Base-by-base conservation (phyloP, 1,140 invertebrate species). In the Sitodiplosis mosellana region DNA sequence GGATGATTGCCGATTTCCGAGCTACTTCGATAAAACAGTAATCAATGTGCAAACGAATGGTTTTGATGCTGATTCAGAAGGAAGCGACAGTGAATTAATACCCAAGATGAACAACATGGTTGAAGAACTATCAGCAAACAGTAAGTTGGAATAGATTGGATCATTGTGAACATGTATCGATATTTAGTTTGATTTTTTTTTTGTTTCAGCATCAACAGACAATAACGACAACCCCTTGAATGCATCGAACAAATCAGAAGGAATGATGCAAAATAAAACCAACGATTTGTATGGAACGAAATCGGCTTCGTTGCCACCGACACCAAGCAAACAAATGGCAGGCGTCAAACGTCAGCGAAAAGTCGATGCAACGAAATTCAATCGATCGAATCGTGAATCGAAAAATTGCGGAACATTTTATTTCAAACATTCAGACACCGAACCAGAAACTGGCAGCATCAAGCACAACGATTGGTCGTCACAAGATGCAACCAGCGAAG, bases 331-430 rank as follows among this genome's bases (percentile, higher is more conserved):
- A 18, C n/a, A 18, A 18, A 21, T n/a, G 12, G 15, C 68, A 41
- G 63, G 65, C 22, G 55, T 66, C 22, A 70, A 71, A 53, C 64
- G 66, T 19, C 67, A 69, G 47, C 67, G 69, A 50, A 61, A 67
- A 50, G 57, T 69, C 33, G 65, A 75, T 54, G 66, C 67, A 3
- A 74, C 73, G 18, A 73, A 72, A 55, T 75, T 75, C 53, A 74
- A 73, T 57, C 67, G 77, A 36, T 79, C 79, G 1, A 78, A 83
- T 63, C 67, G 81, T 50, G 81, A 79, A 58, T 82, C 80, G 12
- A 82, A 80, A 56, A 85, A 87, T 58, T 77, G 76, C 56, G 84
- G 76, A 49, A 83, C 78, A 46, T 87, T 81, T 60, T 87, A 87
- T 62, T 87, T 83, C 61, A 82, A 77, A 62, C 84, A 88, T 61